Evolutionary conservation across 1,140 invertebrate genomes (phyloP).

Genomic region (Caenorhabditis inopinata): DNA sequence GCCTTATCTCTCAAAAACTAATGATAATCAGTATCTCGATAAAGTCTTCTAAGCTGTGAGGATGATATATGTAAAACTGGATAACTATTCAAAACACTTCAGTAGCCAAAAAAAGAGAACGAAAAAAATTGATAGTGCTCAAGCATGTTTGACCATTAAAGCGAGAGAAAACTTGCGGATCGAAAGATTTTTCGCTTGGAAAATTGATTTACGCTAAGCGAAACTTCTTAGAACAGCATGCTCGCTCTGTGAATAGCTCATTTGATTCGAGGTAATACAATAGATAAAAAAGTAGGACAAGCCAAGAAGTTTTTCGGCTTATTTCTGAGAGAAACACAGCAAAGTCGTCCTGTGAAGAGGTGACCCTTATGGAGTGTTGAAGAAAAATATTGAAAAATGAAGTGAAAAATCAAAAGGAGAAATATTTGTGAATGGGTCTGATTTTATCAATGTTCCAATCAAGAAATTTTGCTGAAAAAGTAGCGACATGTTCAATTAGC

Average conservation of each 20-base stretch:
- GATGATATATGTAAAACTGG: no score
- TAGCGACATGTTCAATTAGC: neutral
- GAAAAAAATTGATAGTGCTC: no score
- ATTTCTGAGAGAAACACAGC: no score
- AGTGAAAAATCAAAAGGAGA: neutral
- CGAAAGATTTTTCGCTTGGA: conserved; percentile 1
- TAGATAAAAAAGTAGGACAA: neutral
- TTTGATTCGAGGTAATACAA: conserved; percentile 7
- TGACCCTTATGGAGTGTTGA: neutral
- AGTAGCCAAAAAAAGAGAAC: no score
- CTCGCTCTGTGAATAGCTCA: conserved; percentile 23
- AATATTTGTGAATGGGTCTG: neutral
- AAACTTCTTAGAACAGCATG: conserved; percentile 19
- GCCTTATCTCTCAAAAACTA: no score
- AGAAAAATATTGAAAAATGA: neutral
- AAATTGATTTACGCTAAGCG: conserved; percentile 22
- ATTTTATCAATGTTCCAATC: neutral
- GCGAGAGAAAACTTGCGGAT: neutral
- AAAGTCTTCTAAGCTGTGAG: no score
- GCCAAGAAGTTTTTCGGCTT: neutral
- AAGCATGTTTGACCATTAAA: no score
- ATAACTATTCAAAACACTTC: no score
- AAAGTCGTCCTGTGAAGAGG: no score
- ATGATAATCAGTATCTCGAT: no score
- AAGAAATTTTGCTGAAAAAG: neutral